Percentiles rank a stretch among this genome's conserved stretches.
phyloP scores from a whole-genome alignment of 1,140 invertebrate species.

The Elymnias hypermnestra region DNA sequence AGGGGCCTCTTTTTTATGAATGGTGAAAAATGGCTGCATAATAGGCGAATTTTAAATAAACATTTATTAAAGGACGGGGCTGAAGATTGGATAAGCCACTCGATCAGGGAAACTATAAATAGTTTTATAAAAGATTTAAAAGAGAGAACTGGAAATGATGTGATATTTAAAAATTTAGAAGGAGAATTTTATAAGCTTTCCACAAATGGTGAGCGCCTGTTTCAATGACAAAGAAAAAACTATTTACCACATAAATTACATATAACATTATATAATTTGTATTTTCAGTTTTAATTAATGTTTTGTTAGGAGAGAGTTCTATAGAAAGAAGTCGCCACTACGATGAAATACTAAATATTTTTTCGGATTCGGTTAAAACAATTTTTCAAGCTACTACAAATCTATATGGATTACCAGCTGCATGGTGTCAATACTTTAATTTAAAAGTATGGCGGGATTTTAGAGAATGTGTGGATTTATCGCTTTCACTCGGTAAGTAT shows the following conservation, averaged over 20 bases:
- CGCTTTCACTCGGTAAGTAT: conserved; percentile 74
- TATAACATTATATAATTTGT: no score
- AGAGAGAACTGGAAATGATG: conserved; percentile 26
- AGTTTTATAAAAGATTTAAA: conserved; percentile 71
- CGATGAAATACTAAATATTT: conserved; percentile 65
- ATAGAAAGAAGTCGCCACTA: conserved; percentile 40
- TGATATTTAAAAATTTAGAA: conserved; percentile 76
- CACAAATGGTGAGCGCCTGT: conserved; percentile 78
- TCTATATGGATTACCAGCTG: conserved; percentile 82
- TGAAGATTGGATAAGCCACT: conserved; percentile 59
- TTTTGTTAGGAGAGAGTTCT: conserved; percentile 80
- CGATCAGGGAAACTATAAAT: conserved; percentile 73
- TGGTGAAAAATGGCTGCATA: conserved; percentile 85
- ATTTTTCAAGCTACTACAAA: conserved; percentile 85
- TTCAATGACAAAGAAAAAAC: background rate
- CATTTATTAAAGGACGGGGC: conserved; percentile 79
- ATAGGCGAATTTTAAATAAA: conserved; percentile 84
- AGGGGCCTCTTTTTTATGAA: conserved; percentile 93
- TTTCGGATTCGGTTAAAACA: conserved; percentile 81
- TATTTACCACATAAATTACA: no score
- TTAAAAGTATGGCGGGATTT: conserved; percentile 86
- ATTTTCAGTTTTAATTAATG: conserved; percentile 80
- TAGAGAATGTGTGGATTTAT: conserved; percentile 79
- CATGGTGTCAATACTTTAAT: conserved; percentile 79
- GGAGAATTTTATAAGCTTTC: conserved; percentile 85